A percentile compares a stretch with the other conserved stretches of the same genome.
phyloP scores from a whole-genome alignment of 2,113 vertebrate species.

The Elanus axillaris region DNA sequence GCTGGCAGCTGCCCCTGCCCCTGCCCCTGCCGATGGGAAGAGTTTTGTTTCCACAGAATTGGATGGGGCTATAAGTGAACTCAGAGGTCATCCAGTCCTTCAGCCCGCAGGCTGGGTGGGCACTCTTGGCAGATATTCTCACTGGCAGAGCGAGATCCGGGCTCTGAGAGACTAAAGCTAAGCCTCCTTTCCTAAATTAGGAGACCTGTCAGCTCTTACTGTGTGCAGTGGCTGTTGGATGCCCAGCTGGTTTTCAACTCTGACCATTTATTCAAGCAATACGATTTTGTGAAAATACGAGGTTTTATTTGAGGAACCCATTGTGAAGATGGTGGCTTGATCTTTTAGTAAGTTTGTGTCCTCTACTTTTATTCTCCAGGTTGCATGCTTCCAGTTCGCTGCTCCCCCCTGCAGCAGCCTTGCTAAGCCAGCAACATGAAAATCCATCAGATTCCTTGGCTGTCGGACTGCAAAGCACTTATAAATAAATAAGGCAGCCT shows the following conservation, averaged over 20 bases:
- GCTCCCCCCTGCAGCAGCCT: not conserved
- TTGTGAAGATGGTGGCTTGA: not conserved
- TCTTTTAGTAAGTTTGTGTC: not conserved
- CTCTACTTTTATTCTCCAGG: not conserved
- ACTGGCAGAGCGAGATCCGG: not conserved
- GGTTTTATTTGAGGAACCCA: not conserved
- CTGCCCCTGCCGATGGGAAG: not conserved
- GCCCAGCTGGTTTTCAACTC: not conserved
- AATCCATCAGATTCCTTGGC: not conserved
- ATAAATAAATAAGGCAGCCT: not conserved
- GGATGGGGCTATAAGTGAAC: not conserved
- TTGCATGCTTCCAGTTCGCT: not conserved
- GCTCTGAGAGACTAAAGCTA: not conserved
- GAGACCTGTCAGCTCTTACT: not conserved
- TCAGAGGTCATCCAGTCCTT: constrained; percentile 11
- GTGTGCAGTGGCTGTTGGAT: rapidly evolving
- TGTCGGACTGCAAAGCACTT: not conserved
- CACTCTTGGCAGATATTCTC: not conserved
- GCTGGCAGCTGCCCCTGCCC: constrained; percentile 6
- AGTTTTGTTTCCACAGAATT: not conserved
- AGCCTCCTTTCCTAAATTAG: not conserved
- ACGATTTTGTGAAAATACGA: not conserved
- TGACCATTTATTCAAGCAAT: not conserved
- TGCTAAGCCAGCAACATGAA: not conserved
- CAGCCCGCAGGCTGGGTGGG: not conserved